Conservation (phyloP, 2,888 invertebrate species). For the Eristalis pertinax region DNA sequence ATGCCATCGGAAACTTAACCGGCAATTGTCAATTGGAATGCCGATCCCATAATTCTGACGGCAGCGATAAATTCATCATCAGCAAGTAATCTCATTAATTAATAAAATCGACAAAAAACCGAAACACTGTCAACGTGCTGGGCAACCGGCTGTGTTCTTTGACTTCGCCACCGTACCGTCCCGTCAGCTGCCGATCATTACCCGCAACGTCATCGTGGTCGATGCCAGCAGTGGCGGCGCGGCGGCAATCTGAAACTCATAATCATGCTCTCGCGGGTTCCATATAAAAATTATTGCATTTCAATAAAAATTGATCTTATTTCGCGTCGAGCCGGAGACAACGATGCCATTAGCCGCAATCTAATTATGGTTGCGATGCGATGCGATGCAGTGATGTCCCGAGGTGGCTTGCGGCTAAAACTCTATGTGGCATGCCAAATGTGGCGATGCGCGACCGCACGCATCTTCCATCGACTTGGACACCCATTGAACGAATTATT, state of each 20-base stretch:
- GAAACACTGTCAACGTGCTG: slow-evolving; percentile 10
- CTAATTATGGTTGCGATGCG: slow-evolving; percentile 65
- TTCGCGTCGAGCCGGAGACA: slow-evolving; percentile 52
- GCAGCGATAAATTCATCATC: slow-evolving; percentile 71
- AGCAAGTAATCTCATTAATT: slow-evolving; percentile 68
- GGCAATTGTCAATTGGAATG: slow-evolving; percentile 63
- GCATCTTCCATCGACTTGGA: slow-evolving; percentile 35
- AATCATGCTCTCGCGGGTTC: slow-evolving; percentile 53
- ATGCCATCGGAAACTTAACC: slow-evolving; percentile 23
- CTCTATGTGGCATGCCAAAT: slow-evolving; percentile 70
- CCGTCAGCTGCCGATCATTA: not conserved
- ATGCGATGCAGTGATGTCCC: slow-evolving; percentile 20
- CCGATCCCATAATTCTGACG: slow-evolving; percentile 67
- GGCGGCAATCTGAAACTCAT: slow-evolving; percentile 47
- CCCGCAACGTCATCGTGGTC: not conserved
- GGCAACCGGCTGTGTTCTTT: slow-evolving; percentile 17
- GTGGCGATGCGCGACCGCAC: slow-evolving; percentile 62
- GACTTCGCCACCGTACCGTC: not conserved
- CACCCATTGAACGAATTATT: slow-evolving; percentile 64
- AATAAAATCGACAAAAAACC: slow-evolving; percentile 47
- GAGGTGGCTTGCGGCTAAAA: slow-evolving; percentile 53
- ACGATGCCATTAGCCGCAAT: slow-evolving; percentile 58
- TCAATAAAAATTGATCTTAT: slow-evolving; percentile 72
- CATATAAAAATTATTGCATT: slow-evolving; percentile 70
- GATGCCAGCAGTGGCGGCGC: not conserved